These are phyloP conservation scores for Vulpes lagopus DNA, from an alignment of 2,113 vertebrate genomes.

Conservation along the genomic window DNA sequence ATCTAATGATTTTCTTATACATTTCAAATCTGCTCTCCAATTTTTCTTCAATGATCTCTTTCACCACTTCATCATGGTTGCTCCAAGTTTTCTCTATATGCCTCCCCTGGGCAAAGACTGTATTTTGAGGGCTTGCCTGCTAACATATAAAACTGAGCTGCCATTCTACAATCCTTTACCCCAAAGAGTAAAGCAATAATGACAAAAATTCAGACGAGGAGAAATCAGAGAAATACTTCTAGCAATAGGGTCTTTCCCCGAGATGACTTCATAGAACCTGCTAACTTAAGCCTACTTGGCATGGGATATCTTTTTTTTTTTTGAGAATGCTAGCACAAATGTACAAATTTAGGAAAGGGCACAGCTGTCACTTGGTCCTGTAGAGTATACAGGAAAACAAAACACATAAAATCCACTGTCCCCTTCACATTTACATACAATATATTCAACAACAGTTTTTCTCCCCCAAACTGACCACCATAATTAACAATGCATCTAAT, in stretches of 20 bases:
- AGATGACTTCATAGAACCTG: neutral
- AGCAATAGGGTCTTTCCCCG: neutral
- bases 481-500: neutral
- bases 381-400: neutral
- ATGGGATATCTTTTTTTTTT: neutral
- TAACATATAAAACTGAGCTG: constrained; percentile 50
- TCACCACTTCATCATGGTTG: constrained; percentile 4
- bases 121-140: constrained; percentile 43
- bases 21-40: constrained; percentile 55
- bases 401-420: neutral
- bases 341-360: constrained; percentile 30
- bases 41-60: constrained; percentile 61
- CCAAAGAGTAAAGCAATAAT: neutral
- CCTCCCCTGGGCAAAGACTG: constrained; percentile 9
- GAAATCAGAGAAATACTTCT: constrained; percentile 34
- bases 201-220: constrained; percentile 47
- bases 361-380: neutral
- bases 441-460: neutral
- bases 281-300: neutral
- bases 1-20: neutral
- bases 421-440: neutral
- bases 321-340: constrained; percentile 15
- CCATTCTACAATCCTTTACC: constrained; percentile 9
- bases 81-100: constrained; percentile 26
- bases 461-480: neutral